Base-by-base conservation (phyloP, 2,888 invertebrate species). In the Drosophila tripunctata region DNA sequence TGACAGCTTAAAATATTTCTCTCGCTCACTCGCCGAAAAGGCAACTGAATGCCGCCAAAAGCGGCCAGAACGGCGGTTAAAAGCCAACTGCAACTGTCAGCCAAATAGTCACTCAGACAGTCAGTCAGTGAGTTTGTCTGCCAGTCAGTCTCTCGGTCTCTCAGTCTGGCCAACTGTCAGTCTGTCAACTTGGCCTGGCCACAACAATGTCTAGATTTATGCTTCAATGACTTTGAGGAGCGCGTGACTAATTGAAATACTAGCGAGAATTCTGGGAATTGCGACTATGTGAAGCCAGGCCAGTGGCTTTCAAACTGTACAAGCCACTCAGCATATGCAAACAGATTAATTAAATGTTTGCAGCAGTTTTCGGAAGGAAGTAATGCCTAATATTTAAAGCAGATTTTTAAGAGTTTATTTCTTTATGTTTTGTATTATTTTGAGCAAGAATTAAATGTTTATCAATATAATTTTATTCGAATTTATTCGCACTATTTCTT, bases 191-290 rank as follows among this genome's bases (percentile, higher is more conserved):
- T 41, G 54, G 33, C 48, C 52, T 67, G 67, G 54, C 60, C 67
- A 63, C 76, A 76, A 82, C 78, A 81, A 85, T 85, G 85, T 82
- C 67, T 77, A 85, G 85, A 85, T 85, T 85, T 82, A 82, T 82
- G 81, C 82, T 55, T 68, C 52, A 72, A 67, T 79, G 75, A 41
- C 55, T 79, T 70, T 56, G 71, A 55, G 72, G 77, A 77, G 82
- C 79, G 87, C 83, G 87, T 86, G 83, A 83, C 83, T 84, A 84
- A 86, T 84, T 84, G 78, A 71, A 75, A 84, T 75, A 83, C 87
- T 86, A 76, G 75, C 65, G 63, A 77, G 78, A 72, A 61, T 74
- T 76, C 78, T 58, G 21, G 17, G 73, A 63, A 63, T 50, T 36
- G 54, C 52, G 72, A 57, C 61, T 54, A 67, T 58, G 55, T 50